Percentiles rank a stretch among this genome's conserved stretches.
Evolutionary conservation across 2,888 invertebrate species (phyloP).

Genomic region (Phyllotreta cruciferae): DNA sequence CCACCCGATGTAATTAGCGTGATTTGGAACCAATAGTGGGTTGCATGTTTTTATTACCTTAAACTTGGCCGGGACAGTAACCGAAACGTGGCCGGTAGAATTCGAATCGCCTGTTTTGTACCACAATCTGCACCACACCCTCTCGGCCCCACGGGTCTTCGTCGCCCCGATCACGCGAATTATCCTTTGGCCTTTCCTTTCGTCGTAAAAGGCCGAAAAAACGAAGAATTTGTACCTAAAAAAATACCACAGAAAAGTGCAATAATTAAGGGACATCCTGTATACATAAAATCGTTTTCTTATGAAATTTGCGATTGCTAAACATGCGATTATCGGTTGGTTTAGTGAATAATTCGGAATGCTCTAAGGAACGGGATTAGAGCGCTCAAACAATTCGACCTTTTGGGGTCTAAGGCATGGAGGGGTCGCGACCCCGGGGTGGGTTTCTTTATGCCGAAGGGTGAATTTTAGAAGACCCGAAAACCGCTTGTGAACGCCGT

Average conservation of each 20-base stretch:
- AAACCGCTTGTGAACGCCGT: no score
- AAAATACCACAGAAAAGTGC: conserved; percentile 41
- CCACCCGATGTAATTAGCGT: conserved; percentile 1
- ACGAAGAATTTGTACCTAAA: conserved; percentile 87
- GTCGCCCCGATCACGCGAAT: conserved; percentile 88
- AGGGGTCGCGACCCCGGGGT: no score
- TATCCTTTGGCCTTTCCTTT: conserved; percentile 70
- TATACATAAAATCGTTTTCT: background rate
- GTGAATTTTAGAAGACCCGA: no score
- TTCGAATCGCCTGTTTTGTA: conserved; percentile 60
- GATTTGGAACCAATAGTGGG: background rate
- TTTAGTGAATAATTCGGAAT: no score
- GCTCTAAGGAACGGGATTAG: no score
- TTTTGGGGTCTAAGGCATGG: no score
- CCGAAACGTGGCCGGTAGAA: conserved; percentile 56
- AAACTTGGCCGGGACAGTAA: conserved; percentile 77
- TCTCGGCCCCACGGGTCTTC: conserved; percentile 83
- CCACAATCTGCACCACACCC: conserved; percentile 83
- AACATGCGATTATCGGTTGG: no score
- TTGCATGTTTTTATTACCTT: conserved; percentile 64
- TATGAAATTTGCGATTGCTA: no score
- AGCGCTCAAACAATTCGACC: no score
- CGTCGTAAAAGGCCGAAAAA: conserved; percentile 89
- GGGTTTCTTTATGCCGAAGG: no score
- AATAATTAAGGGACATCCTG: no score